Evolutionary conservation across 2,888 invertebrate species (phyloP), one percentile per base, ranked within the genome.

Genomic region (Girardia tigrina): DNA sequence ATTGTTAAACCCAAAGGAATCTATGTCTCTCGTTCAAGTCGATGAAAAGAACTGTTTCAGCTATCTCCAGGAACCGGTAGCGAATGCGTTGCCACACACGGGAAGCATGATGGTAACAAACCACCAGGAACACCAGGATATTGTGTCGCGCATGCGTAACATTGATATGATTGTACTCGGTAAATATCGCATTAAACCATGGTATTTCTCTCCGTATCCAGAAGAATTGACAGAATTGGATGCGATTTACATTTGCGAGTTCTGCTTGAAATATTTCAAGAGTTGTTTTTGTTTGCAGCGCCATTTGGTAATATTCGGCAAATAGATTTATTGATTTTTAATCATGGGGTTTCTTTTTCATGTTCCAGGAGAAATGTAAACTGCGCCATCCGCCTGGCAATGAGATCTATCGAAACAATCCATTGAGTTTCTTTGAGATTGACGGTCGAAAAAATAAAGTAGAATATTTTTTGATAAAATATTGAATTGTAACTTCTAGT

Each of bases 171-270:
- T 99, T 78, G 95, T 98, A 85, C 87, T 99, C 78, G 98, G 98
- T 1, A 87, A 88, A 79, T 90, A 94, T 84, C 88, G 93, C 80
- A 95, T 99, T 80, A 90, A 93, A 81, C 97, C 98, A 0, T 98
- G 98, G 98, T 99, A 99, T 86, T 99, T 99, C 85, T 93, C 97
- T 28, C 98, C 98, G 0, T 99, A 98, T 83, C 98, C 98, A 4
- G 92, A 84, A 82, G 84, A 84, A 78, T 78, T 84, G 70, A 83
- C 82, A 0, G 78, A 79, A 26, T 77, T 80, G 72, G 79, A 82
- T 14, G 81, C 83, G 73, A 94, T 98, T 80, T 98, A 93, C 85
- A 94, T 99, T 78, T 99, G 98, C 86, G 98, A 99, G 87, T 99
- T 94, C 84, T 98, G 98, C 85, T 87, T 98, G 74, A 97, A 97